phyloP scores from a whole-genome alignment of 2,113 vertebrate species.

The Pipra filicauda region DNA sequence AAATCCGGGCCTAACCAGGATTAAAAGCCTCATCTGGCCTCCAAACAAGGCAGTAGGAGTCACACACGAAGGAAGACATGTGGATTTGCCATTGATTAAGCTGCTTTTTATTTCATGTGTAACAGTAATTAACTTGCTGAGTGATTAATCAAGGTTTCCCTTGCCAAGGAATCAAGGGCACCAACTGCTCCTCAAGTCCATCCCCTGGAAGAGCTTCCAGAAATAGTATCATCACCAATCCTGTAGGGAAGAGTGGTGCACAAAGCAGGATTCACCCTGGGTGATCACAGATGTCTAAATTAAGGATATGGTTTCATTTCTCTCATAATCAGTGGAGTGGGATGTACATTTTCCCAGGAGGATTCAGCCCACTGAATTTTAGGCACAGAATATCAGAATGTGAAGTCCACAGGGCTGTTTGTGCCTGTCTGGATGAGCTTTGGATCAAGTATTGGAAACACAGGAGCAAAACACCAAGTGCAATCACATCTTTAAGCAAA shows the following conservation, averaged over 20 bases:
- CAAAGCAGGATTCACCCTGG: background rate
- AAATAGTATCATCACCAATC: accelerated
- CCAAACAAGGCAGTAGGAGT: background rate
- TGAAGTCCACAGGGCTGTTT: background rate
- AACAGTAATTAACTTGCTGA: background rate
- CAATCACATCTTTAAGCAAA: background rate
- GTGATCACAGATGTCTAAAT: background rate
- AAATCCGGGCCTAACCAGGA: background rate
- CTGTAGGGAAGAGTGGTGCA: background rate
- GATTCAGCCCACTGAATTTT: background rate
- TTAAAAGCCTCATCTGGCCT: background rate
- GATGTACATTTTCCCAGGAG: background rate
- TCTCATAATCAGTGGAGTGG: background rate
- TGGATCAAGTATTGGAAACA: background rate
- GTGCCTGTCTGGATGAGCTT: background rate
- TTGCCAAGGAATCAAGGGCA: background rate
- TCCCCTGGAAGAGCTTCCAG: background rate
- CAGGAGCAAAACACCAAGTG: background rate
- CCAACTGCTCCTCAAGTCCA: background rate
- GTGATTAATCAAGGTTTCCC: background rate
- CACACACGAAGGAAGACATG: background rate
- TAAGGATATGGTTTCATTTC: background rate
- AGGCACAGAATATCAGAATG: background rate
- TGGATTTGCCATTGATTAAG: background rate
- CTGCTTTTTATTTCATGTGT: background rate